These are phyloP conservation scores for Actinemys pallida DNA, from an alignment of 2,113 vertebrate species.

Conservation along the genomic window DNA sequence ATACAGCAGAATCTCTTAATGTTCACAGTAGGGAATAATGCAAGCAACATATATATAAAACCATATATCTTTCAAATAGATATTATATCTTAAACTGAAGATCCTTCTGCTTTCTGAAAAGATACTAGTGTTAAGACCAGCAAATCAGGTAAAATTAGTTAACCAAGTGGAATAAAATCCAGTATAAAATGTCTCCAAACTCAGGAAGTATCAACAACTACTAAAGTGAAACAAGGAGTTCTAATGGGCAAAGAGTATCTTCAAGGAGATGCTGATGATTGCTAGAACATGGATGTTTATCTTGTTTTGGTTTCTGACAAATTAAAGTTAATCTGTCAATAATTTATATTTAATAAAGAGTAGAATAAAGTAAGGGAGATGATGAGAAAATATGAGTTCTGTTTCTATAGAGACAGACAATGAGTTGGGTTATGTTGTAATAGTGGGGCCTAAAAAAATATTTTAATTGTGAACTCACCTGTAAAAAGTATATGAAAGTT, in stretches of 20 bases:
- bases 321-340: not conserved
- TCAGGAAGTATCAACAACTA: not conserved
- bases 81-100: not conserved
- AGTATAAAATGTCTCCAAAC: not conserved
- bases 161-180: not conserved
- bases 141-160: not conserved
- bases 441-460: not conserved
- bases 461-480: not conserved
- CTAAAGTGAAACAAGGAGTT: not conserved
- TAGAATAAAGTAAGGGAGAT: constrained; percentile 22
- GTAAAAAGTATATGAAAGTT: not conserved
- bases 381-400: not conserved
- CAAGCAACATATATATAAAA: not conserved
- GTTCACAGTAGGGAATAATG: not conserved
- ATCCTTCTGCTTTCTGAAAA: not conserved
- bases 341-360: constrained; percentile 1
- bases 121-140: not conserved
- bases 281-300: not conserved
- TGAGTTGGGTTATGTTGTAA: not conserved
- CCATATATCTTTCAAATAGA: not conserved
- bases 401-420: not conserved
- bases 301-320: not conserved
- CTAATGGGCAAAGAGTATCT: not conserved
- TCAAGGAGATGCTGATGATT: not conserved
- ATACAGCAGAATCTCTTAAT: not conserved